Percentiles rank a stretch among this genome's conserved stretches.
These are phyloP conservation scores for Limnephilus auricula DNA, from an alignment of 2,888 invertebrate genomes.

Conservation along the genomic window DNA sequence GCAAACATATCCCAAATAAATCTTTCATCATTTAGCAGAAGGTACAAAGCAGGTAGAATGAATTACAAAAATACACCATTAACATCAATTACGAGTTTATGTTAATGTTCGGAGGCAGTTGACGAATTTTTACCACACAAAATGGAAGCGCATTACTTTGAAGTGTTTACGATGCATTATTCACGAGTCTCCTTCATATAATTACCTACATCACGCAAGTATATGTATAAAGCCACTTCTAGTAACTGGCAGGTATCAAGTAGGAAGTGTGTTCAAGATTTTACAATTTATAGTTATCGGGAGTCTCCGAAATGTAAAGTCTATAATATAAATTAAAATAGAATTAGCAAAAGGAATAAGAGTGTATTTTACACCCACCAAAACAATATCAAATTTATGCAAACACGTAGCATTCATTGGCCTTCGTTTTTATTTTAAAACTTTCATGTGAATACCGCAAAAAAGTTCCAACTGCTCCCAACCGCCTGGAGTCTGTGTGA, in stretches of 20 bases:
- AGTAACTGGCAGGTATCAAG: not conserved
- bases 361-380: too few relatives aligned
- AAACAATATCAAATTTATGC: too few relatives aligned
- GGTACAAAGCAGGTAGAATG: not conserved
- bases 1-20: too few relatives aligned
- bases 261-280: not conserved
- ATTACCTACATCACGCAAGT: not conserved
- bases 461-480: too few relatives aligned
- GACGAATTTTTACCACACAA: slow-evolving; percentile 9
- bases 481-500: too few relatives aligned
- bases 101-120: slow-evolving; percentile 1
- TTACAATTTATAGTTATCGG: not conserved
- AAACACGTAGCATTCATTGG: too few relatives aligned
- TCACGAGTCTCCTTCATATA: not conserved
- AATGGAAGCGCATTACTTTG: slow-evolving; percentile 5
- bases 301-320: not conserved
- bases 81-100: slow-evolving; percentile 3
- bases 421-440: too few relatives aligned
- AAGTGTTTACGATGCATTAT: slow-evolving; percentile 28
- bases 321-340: not conserved
- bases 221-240: not conserved
- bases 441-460: too few relatives aligned
- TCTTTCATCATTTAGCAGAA: not conserved
- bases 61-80: slow-evolving; percentile 9
- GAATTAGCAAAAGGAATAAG: too few relatives aligned